Base-by-base conservation (phyloP, 2,888 invertebrate genomes). In the Philereme vetulata region DNA sequence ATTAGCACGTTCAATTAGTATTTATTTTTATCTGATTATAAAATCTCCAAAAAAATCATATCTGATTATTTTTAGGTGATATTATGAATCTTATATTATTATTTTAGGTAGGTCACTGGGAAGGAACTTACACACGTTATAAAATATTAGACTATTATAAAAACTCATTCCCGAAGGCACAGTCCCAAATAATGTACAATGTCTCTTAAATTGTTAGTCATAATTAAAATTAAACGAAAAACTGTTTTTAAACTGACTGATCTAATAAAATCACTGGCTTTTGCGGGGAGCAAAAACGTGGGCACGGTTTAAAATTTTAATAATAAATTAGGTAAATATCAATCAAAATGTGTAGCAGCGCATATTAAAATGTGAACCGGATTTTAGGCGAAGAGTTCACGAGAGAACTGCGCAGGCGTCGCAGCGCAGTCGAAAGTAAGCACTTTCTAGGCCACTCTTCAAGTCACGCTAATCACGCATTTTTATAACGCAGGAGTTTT, bases 371-470 rank as follows among this genome's bases (percentile, higher is more conserved):
- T 76, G 73, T 83, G 76, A 85, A 88, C 88, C 86, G 88, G 86
- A 89, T 84, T 88, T 87, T 79, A 78, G 79, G 76, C 68, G 68
- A 74, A 70, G 71, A 74, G 72, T 72, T 68, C 67, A 73, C 74
- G 55, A 60, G 75, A 72, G 68, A 72, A 68, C 76, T 68, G 70
- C 71, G 68, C 68, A 62, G 66, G 71, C 68, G 71, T n/a, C 67
- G 70, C 77, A 72, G 66, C 70, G 75, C 70, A 67, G 82, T 84
- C 84, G 90, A 90, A 90, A 90, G 90, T 89, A 77, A 81, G 63
- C 75, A 84, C 86, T 90, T 90, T 90, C 90, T 90, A 89, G 87
- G 86, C 82, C 86, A 82, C 77, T 81, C 79, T 82, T 77, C 76
- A 77, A 77, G 83, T 82, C 86, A 87, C 84, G 83, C 85, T 82